Conservation (phyloP, 1,140 invertebrate genomes). For the Calephelis virginiensis region DNA sequence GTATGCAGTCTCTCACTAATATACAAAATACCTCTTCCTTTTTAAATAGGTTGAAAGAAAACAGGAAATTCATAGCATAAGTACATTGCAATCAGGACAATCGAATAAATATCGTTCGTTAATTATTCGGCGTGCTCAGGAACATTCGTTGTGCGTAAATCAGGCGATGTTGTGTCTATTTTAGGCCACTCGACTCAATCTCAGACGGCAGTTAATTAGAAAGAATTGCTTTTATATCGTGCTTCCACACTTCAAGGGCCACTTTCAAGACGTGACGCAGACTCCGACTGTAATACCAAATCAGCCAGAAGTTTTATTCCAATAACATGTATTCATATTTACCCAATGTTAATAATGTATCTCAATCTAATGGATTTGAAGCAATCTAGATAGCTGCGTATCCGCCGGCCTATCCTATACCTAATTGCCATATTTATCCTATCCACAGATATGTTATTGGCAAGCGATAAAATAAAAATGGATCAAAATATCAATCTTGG, state of each 20-base stretch:
- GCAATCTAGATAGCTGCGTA: too few relatives aligned
- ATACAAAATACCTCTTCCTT: too few relatives aligned
- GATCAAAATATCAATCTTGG: too few relatives aligned
- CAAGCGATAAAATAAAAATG: too few relatives aligned
- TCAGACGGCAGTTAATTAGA: conserved; percentile 71
- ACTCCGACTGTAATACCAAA: conserved; percentile 18
- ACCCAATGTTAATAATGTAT: too few relatives aligned
- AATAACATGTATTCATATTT: too few relatives aligned
- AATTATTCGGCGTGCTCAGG: conserved; percentile 68
- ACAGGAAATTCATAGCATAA: conserved; percentile 44
- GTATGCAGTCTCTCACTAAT: too few relatives aligned
- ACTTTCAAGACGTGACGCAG: conserved; percentile 59
- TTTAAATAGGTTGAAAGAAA: not conserved
- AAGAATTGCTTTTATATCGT: conserved; percentile 77
- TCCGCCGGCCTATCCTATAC: too few relatives aligned
- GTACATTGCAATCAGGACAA: conserved; percentile 58
- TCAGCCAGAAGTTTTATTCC: not conserved
- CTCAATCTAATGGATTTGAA: too few relatives aligned
- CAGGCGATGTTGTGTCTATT: conserved; percentile 61
- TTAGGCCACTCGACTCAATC: conserved; percentile 53
- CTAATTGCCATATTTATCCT: too few relatives aligned
- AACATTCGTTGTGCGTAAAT: conserved; percentile 68
- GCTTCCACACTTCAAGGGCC: conserved; percentile 64
- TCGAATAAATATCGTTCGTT: conserved; percentile 69
- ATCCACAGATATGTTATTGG: too few relatives aligned